Evolutionary conservation across 2,888 invertebrate genomes (phyloP), one percentile per base, ranked within the genome.

Genomic region (Lutraria lutraria): DNA sequence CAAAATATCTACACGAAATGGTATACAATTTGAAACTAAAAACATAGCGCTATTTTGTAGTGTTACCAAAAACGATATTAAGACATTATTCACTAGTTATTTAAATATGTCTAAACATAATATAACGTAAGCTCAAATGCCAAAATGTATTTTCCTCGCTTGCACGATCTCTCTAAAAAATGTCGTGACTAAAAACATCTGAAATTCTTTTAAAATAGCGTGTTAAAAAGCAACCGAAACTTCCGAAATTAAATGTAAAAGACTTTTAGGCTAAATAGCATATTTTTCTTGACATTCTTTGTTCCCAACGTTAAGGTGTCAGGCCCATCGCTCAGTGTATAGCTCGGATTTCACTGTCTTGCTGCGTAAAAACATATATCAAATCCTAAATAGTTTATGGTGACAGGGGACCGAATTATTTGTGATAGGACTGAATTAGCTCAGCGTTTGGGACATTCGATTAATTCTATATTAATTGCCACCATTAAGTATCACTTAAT

Each of bases 291-390:
- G 90, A 88, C 90, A 81, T 86, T 86, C 86, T 79, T 90, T 90
- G 90, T 90, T 84, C 86, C 63, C 81, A 88, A 86, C 90, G 90
- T 79, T 87, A 88, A 88, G 90, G 2, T 90, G 90, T 90, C 90
- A 89, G 84, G 68, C 16, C 83, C 52, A 53, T 82, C 63, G 80
- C 86, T 88, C 88, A 79, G 81, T 63, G 81, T 63, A 34, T 79
- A 76, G 88, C 87, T 90, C 83, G 54, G 25, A 68, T 91, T 89
- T 82, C 91, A 86, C 43, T 76, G 87, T 88, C 91, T 83, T 88
- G 91, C 91, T 91, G 91, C 13, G 89, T 83, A 54, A 88, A 91
- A 91, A 90, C 91, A 91, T 91, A 91, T 88, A 91, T 91, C 91
- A 91, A 89, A 81, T 60, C 53, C 43, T 87, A 88, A 90, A 85